Evolutionary conservation across 1,140 invertebrate species (phyloP), one percentile per base, ranked within the genome.

Genomic region (Neuroterus valhalla): DNA sequence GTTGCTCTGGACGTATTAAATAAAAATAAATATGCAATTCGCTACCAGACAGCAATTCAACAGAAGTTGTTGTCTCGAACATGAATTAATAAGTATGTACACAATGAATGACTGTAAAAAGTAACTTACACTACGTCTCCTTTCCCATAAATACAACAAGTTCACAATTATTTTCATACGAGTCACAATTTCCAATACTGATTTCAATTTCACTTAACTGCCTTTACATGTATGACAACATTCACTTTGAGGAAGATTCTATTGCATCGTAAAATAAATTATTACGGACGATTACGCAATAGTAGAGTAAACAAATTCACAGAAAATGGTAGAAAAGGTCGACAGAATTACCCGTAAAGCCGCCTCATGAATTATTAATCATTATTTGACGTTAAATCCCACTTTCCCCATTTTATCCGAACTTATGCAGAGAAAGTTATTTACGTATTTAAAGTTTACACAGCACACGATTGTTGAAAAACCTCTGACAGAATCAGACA

Each of bases 401-500:
- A 62, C 17, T 8, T 48, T 48, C 17, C 46, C 46, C 46, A 48
- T 62, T 62, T 62, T 62, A 62, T 62, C 55, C 31, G 55, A 31
- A 62, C 55, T 62, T 62, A 62, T 62, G 31, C 23, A 21, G 23
- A 55, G 6, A 62, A 62, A 62, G 26, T 31, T 15, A 62, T 5
- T 26, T 31, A 62, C 23, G 23, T 62, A 62, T 15, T 31, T 62
- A 23, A 62, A 3, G 31, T 26, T 31, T 62, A 62, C 55, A 62
- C 55, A 62, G 55, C 55, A 62, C 55, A 62, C 55, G 23, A 14
- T 62, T 52, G 10, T 1, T 31, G 14, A 38, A 62, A 26, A 62
- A 55, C 31, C n/a, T 62, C 55, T 62, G 12, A 62, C 19, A 55
- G 52, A 55, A 55, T 55, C 21, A 55, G 52, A 55, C 52, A 55